Conservation (phyloP, 2,113 vertebrate species). For the Myotis brandtii region DNA sequence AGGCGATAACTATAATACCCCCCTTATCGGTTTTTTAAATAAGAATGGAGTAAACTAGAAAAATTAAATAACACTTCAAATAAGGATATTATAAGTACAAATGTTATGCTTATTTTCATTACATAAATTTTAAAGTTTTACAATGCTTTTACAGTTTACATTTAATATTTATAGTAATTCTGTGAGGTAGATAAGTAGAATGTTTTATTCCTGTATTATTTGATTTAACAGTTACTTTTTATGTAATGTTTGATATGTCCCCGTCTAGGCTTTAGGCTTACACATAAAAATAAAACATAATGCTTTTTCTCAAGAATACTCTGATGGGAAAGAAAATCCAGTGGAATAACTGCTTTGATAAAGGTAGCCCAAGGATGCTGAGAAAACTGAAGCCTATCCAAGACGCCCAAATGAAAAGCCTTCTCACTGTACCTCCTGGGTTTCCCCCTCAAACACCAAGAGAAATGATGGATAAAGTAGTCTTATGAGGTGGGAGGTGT, state of each 20-base stretch:
- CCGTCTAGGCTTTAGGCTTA: not conserved
- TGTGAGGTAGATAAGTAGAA: not conserved
- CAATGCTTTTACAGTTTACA: not conserved
- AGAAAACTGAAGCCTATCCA: not conserved
- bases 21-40: not conserved
- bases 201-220: not conserved
- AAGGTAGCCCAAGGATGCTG: not conserved
- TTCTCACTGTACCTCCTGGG: not conserved
- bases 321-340: not conserved
- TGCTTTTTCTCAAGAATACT: not conserved
- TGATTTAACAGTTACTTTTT: not conserved
- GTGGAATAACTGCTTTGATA: not conserved
- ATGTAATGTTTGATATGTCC: not conserved
- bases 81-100: not conserved
- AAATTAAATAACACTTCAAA: not conserved
- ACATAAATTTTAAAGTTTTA: conserved; percentile 25
- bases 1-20: not conserved
- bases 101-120: not conserved
- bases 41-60: not conserved
- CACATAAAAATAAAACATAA: not conserved
- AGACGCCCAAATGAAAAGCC: not conserved
- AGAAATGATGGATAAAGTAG: not conserved
- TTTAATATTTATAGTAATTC: not conserved
- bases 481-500: not conserved
- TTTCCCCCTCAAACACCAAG: not conserved